Conservation (phyloP, 2,113 vertebrate species). For the Lagopus muta region DNA sequence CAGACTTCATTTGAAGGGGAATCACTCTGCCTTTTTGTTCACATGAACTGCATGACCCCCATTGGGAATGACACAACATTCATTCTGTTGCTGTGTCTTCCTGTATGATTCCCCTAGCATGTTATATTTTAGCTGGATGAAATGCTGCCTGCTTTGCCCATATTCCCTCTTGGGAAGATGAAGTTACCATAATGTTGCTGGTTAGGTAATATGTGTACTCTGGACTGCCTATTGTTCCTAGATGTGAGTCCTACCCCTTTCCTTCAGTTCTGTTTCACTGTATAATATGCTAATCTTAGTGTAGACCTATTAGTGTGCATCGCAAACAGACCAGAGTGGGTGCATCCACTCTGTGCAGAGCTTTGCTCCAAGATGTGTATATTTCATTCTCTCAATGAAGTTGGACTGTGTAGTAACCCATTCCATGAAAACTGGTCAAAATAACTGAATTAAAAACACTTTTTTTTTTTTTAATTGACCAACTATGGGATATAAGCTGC, state of each 20-base stretch:
- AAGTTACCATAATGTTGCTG: background rate
- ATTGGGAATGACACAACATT: background rate
- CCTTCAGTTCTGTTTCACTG: background rate
- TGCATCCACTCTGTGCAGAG: background rate
- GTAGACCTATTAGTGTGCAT: background rate
- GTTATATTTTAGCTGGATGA: background rate
- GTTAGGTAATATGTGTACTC: background rate
- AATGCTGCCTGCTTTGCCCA: background rate
- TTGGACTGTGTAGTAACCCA: background rate
- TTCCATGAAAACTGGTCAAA: background rate
- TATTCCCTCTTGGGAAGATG: background rate
- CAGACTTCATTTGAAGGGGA: background rate
- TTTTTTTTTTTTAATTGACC: background rate
- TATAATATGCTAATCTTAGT: background rate
- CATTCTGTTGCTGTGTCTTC: background rate
- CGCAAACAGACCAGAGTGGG: background rate
- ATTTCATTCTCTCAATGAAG: background rate
- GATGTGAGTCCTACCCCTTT: background rate
- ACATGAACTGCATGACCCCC: background rate
- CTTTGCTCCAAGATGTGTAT: fast-evolving
- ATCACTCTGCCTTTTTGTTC: background rate
- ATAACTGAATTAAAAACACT: background rate
- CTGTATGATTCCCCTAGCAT: background rate
- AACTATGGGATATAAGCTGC: background rate
- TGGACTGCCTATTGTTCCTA: background rate